phyloP scores from a whole-genome alignment of 1,140 invertebrate species.

The Bombus waltoni region DNA sequence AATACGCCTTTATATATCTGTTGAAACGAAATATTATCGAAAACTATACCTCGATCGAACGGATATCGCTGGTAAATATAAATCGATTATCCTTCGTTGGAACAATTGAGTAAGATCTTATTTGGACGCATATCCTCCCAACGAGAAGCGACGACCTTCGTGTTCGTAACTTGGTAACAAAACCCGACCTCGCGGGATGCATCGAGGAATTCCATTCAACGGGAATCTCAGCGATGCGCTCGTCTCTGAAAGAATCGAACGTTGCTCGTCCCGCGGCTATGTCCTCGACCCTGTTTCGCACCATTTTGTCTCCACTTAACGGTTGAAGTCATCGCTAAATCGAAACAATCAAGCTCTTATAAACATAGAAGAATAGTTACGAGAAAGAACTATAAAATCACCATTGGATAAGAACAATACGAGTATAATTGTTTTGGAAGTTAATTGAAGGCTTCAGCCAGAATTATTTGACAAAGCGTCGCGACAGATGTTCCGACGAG shows the following conservation, averaged over 20 bases:
- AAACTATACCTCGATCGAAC: background rate
- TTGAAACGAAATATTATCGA: background rate
- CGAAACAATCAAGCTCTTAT: background rate
- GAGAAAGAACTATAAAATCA: too few relatives aligned
- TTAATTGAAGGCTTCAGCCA: background rate
- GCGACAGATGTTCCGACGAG: conserved; percentile 21
- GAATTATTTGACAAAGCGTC: conserved; percentile 22
- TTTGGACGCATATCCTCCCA: background rate
- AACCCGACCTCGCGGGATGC: conserved; percentile 41
- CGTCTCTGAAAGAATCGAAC: conserved; percentile 30
- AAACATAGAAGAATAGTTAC: too few relatives aligned
- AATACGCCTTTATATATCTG: background rate
- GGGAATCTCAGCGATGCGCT: conserved; percentile 39
- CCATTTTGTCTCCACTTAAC: conserved; percentile 11
- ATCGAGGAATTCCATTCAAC: conserved; percentile 55
- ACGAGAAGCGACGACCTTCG: conserved; percentile 5
- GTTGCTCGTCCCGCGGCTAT: conserved; percentile 47
- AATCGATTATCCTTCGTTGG: background rate
- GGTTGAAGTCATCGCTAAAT: conserved; percentile 40
- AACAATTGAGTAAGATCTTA: too few relatives aligned
- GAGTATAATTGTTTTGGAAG: background rate
- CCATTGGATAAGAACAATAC: background rate
- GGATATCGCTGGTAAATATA: background rate
- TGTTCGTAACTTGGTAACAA: conserved; percentile 25
- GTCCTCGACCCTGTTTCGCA: conserved; percentile 75